Percentiles rank a stretch among this genome's conserved stretches.
Evolutionary conservation across 2,888 invertebrate species (phyloP).

Genomic region (Tyria jacobaeae): DNA sequence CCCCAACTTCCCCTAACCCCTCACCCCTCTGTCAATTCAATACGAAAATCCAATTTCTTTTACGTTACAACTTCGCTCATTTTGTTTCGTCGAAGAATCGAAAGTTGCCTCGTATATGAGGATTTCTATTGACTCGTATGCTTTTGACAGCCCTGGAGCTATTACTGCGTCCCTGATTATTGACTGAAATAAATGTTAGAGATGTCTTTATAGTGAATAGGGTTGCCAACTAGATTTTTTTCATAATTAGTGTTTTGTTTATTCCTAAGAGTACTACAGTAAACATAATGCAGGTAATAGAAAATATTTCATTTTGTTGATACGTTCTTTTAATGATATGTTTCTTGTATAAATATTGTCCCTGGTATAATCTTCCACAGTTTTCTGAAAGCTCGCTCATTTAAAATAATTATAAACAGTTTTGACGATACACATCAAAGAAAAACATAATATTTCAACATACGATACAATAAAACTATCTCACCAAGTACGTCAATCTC

Average conservation of each 20-base stretch:
- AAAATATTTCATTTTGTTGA: not conserved
- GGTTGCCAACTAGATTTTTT: slow-evolving; percentile 39
- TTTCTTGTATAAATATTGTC: not conserved
- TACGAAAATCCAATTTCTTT: slow-evolving; percentile 82
- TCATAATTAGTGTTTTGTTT: slow-evolving; percentile 35
- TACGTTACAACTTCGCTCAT: slow-evolving; percentile 77
- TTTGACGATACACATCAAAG: not conserved
- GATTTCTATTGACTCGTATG: slow-evolving; percentile 68
- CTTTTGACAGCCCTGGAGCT: slow-evolving; percentile 64
- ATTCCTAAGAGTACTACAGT: not conserved
- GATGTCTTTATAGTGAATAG: slow-evolving; percentile 49
- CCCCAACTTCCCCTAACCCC: slow-evolving; percentile 38
- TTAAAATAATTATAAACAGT: too few relatives aligned
- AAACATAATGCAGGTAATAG: not conserved
- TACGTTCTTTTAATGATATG: too few relatives aligned
- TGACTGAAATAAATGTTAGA: slow-evolving; percentile 61
- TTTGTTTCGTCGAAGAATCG: slow-evolving; percentile 70
- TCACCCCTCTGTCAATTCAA: slow-evolving; percentile 70
- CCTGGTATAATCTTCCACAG: too few relatives aligned
- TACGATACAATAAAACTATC: not conserved
- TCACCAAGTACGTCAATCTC: not conserved
- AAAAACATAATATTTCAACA: not conserved
- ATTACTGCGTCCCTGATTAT: slow-evolving; percentile 65
- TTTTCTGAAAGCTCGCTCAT: too few relatives aligned
- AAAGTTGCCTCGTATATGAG: slow-evolving; percentile 65